Evolutionary conservation across 2,888 invertebrate genomes (phyloP).

Genomic region (Agelastica alni): DNA sequence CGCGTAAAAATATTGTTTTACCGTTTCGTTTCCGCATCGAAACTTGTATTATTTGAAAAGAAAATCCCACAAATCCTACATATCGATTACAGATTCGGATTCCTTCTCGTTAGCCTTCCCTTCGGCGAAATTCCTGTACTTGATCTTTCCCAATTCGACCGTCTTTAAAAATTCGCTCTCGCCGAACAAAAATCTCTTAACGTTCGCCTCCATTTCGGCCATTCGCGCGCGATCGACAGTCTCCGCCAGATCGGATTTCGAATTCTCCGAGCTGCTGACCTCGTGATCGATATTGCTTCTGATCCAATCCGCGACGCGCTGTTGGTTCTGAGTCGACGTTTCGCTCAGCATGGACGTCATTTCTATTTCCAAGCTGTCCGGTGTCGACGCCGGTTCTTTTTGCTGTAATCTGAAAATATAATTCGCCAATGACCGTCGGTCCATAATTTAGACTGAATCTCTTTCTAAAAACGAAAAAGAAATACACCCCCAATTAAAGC

Average conservation of each 20-base stretch:
- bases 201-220: slow-evolving; percentile 76
- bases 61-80: slow-evolving; percentile 25
- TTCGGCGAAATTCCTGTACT: slow-evolving; percentile 44
- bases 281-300: slow-evolving; percentile 65
- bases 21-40: too few species aligned
- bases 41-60: too few species aligned
- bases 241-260: slow-evolving; percentile 31
- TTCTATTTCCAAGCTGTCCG: slow-evolving; percentile 33
- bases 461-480: too few species aligned
- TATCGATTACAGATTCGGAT: slow-evolving; percentile 47
- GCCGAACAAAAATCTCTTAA: slow-evolving; percentile 70
- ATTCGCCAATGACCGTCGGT: too few species aligned
- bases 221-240: slow-evolving; percentile 58
- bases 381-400: slow-evolving; percentile 26
- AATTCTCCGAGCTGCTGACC: slow-evolving; percentile 55
- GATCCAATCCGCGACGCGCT: slow-evolving; percentile 75
- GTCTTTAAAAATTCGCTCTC: slow-evolving; percentile 52
- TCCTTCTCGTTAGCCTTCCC: slow-evolving; percentile 25
- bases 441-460: too few species aligned
- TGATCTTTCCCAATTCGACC: slow-evolving; percentile 50
- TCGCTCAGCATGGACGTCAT: slow-evolving; percentile 39
- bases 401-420: slow-evolving; percentile 33
- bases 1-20: too few species aligned
- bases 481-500: too few species aligned
- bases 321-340: slow-evolving; percentile 45